Evolutionary conservation across 2,888 invertebrate species (phyloP).

Genomic region (Mamestra brassicae): DNA sequence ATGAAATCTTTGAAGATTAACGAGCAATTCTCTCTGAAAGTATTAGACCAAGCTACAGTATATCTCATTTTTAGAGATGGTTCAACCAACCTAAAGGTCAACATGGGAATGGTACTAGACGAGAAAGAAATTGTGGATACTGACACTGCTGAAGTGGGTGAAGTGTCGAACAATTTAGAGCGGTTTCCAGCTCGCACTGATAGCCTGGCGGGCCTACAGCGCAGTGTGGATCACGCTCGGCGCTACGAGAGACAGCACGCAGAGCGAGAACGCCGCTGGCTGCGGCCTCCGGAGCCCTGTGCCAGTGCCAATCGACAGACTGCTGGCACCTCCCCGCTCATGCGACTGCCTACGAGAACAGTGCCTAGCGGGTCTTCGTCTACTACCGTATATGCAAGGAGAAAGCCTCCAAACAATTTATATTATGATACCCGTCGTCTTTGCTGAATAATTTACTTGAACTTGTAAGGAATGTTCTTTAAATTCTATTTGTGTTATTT

Average conservation of each 20-base stretch:
- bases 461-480: not conserved
- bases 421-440: constrained; percentile 79
- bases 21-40: constrained; percentile 83
- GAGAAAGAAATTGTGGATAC: constrained; percentile 89
- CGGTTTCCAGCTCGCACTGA: constrained; percentile 79
- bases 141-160: constrained; percentile 78
- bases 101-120: constrained; percentile 88
- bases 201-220: constrained; percentile 83
- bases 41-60: constrained; percentile 84
- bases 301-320: constrained; percentile 77
- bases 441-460: constrained; percentile 62
- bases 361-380: constrained; percentile 54
- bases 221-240: constrained; percentile 79
- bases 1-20: constrained; percentile 88
- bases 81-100: constrained; percentile 82
- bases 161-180: constrained; percentile 75
- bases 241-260: constrained; percentile 75
- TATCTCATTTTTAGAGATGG: constrained; percentile 85
- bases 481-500: not conserved
- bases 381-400: constrained; percentile 60
- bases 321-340: constrained; percentile 74
- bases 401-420: constrained; percentile 74
- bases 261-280: constrained; percentile 74
- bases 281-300: constrained; percentile 69
- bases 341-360: constrained; percentile 71